These are phyloP conservation scores for Phyllotreta cruciferae DNA, from an alignment of 2,888 invertebrate genomes.

Conservation along the genomic window DNA sequence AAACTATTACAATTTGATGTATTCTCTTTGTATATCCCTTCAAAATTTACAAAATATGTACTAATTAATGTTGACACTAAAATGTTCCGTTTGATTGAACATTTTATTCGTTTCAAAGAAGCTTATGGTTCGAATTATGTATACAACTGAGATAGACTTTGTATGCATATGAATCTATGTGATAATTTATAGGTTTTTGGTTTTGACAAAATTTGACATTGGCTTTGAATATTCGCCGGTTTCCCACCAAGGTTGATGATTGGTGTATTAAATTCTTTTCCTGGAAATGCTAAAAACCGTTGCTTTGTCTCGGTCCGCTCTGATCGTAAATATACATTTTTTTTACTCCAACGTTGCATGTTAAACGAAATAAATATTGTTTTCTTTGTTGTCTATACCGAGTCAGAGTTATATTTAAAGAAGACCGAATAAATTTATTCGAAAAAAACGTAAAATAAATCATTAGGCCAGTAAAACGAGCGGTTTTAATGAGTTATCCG, in stretches of 20 bases:
- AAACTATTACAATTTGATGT: no score
- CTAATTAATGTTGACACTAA: no score
- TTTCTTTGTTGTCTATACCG: slow-evolving; percentile 13
- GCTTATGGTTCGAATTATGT: no score
- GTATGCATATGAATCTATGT: no score
- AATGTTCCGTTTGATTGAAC: no score
- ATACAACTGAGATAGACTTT: no score
- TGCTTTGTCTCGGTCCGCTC: slow-evolving; percentile 32
- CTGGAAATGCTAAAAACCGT: slow-evolving; percentile 26
- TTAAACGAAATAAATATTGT: slow-evolving; percentile 30
- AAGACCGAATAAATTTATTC: no score
- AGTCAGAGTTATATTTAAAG: slow-evolving; percentile 16
- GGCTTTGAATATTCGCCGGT: slow-evolving; percentile 16
- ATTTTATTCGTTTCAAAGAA: no score
- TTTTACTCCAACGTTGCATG: slow-evolving; percentile 30
- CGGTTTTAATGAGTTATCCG: no score
- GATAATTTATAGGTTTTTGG: slow-evolving; percentile 4
- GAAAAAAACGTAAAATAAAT: neutral
- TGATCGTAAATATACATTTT: slow-evolving; percentile 35
- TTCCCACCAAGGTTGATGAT: neutral
- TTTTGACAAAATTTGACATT: slow-evolving; percentile 30
- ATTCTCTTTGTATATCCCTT: no score
- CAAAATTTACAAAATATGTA: no score
- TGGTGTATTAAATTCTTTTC: slow-evolving; percentile 16
- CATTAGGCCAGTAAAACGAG: neutral